Base-by-base conservation (phyloP, 1,140 invertebrate species). In the Brachionus rubens region DNA sequence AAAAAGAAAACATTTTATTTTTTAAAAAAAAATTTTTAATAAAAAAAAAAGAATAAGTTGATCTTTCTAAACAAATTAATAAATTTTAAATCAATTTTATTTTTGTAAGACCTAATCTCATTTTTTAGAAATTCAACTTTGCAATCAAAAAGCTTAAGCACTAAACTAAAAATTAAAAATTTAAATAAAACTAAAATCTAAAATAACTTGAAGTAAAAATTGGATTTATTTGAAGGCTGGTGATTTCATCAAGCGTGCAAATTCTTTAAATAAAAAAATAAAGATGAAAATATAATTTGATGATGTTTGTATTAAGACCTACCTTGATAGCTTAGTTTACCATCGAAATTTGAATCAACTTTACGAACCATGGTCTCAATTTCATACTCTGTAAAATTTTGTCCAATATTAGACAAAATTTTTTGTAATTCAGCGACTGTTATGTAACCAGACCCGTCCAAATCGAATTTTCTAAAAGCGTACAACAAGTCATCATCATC, bases 301-400 rank as follows among this genome's bases (percentile, higher is more conserved):
- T n/a, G n/a, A n/a, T n/a, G n/a, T n/a, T n/a, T n/a, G n/a, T n/a
- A n/a, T n/a, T n/a, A n/a, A n/a, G n/a, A n/a, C n/a, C n/a, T 24
- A 72, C 68, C 72, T 30, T 75, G 14, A 30, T 41, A 75, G 12
- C 28, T 40, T 24, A 75, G 33, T 41, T 30, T 41, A 12, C 72
- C 72, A 67, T 76, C 56, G 40, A 50, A 50, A 48, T 76, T 65
- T 0, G 41, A 47, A 67, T 76, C 75, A 21, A 52, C 75, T 9
- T 28, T 62, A 47, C 40, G 36, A 24, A 76, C 43, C 75, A 76
- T 76, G 6, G 19, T 24, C 21, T 62, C 30, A 19, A 59, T 59
- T 47, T 76, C 40, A 16, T 62, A 33, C 24, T 76, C 75, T 19
- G 14, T 62, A 41, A 65, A 76, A 14, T 59, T 26, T 50, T 65